Evolutionary conservation across 2,797 vertebrate species (phyloP).

Genomic region (Adrianichthys oophorus): DNA sequence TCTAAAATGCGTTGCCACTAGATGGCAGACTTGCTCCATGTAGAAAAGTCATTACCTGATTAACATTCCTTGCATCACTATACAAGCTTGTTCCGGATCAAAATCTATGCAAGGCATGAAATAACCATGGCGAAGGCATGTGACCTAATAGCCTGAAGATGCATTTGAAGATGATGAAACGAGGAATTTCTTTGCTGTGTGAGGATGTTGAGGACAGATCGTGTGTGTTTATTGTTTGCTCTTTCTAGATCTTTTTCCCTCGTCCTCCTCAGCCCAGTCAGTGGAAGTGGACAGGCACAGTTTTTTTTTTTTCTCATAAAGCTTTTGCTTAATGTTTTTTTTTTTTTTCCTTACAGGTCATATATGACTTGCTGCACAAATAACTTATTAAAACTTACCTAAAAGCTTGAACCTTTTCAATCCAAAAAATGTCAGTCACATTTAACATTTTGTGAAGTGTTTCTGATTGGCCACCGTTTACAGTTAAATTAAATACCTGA

Average conservation of each 20-base stretch:
- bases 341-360: no score
- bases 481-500: not conserved
- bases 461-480: not conserved
- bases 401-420: no score
- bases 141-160: conserved; percentile 43
- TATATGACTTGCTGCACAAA: no score
- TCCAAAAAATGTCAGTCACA: no score
- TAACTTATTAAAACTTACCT: no score
- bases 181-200: conserved; percentile 33
- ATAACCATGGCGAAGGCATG: conserved; percentile 45
- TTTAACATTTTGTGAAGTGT: not conserved
- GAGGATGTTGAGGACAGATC: conserved; percentile 7
- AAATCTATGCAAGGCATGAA: conserved; percentile 66
- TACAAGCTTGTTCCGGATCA: conserved; percentile 60
- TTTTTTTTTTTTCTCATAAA: not conserved
- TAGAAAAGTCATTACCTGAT: conserved; percentile 28
- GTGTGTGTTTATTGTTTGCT: conserved; percentile 1
- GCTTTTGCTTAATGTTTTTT: not conserved
- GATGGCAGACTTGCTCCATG: conserved; percentile 51
- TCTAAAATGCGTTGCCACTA: conserved; percentile 44
- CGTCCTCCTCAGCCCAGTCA: not conserved
- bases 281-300: not conserved
- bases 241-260: not conserved
- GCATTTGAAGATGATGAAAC: conserved; percentile 50
- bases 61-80: conserved; percentile 64